Percentiles rank a stretch among this genome's conserved stretches.
Conservation (phyloP, 2,113 vertebrate genomes). For the Callocephalon fimbriatum region DNA sequence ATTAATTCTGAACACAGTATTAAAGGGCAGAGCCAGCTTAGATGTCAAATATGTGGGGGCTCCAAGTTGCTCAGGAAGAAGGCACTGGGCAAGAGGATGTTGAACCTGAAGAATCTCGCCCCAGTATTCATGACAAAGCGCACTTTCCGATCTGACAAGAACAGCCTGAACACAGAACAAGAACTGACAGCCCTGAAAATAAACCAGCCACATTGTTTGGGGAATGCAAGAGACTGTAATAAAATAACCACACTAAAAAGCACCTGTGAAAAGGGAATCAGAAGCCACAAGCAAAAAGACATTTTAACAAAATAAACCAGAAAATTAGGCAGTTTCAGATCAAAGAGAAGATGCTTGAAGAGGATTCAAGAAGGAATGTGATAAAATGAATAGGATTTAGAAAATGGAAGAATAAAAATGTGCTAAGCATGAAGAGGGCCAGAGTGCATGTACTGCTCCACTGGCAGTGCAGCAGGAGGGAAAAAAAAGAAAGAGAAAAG, state of each 20-base stretch:
- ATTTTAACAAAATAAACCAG: background rate
- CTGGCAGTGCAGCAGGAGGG: background rate
- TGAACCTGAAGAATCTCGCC: background rate
- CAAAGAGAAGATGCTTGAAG: background rate
- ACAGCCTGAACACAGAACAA: background rate
- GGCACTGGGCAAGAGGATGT: background rate
- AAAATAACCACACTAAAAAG: background rate
- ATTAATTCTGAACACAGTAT: background rate
- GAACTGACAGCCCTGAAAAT: conserved; percentile 2
- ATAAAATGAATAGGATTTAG: background rate
- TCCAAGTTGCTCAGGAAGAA: background rate
- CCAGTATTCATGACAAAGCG: background rate
- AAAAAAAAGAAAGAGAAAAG: background rate
- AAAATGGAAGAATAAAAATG: background rate
- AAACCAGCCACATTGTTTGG: background rate
- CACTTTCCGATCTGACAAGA: background rate
- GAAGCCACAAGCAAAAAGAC: background rate
- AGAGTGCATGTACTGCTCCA: background rate
- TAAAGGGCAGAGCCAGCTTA: background rate
- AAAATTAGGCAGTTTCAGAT: background rate
- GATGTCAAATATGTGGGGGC: fast-evolving
- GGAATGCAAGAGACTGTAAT: background rate
- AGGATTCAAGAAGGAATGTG: background rate
- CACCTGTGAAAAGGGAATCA: background rate
- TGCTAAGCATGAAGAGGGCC: background rate